These are phyloP conservation scores for Heteromurus nitidus DNA, from an alignment of 2,888 invertebrate species.

Conservation along the genomic window DNA sequence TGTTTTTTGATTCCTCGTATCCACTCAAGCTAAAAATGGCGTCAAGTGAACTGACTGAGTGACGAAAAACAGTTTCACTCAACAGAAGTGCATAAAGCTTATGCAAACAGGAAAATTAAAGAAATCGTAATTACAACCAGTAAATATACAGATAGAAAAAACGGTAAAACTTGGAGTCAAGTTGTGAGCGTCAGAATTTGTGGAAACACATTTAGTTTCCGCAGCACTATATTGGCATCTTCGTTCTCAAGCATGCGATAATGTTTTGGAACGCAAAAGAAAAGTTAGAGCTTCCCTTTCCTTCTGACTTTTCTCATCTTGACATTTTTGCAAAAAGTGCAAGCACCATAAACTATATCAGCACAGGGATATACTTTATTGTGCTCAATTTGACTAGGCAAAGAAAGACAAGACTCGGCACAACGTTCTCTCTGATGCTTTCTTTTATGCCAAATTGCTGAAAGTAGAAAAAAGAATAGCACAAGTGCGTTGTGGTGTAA, in stretches of 20 bases:
- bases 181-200: too few species aligned
- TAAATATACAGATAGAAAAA: too few species aligned
- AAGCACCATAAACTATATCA: too few species aligned
- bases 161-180: background rate
- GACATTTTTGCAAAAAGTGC: conserved; percentile 4
- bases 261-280: conserved; percentile 1
- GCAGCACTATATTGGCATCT: background rate
- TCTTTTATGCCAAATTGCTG: background rate
- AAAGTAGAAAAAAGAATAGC: background rate
- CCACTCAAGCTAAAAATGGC: too few species aligned
- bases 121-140: too few species aligned
- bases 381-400: background rate
- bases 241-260: conserved; percentile 12
- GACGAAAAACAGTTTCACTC: too few species aligned
- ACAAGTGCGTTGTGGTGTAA: background rate
- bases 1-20: background rate
- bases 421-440: background rate
- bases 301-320: background rate
- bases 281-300: too few species aligned
- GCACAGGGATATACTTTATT: background rate
- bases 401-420: background rate
- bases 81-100: too few species aligned
- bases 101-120: too few species aligned
- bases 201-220: too few species aligned
- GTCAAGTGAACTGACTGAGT: too few species aligned